Evolutionary conservation across 2,888 invertebrate species (phyloP).

Genomic region (Bellardia pandia): DNA sequence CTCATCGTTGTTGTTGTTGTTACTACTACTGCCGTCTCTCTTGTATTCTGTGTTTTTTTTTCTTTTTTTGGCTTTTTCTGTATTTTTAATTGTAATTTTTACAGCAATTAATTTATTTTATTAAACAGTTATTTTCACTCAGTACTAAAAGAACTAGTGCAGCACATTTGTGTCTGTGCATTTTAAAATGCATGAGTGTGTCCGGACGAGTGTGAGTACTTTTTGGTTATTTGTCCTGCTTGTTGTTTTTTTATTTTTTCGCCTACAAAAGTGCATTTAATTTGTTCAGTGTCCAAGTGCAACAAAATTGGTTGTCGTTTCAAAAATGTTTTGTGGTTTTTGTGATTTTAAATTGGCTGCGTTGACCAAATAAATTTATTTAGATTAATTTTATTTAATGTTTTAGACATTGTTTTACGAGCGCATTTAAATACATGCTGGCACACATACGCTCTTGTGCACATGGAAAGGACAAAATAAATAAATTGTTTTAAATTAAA

Average conservation of each 20-base stretch:
- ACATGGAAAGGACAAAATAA: slow-evolving; percentile 17
- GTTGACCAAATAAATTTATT: slow-evolving; percentile 73
- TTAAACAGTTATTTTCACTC: slow-evolving; percentile 73
- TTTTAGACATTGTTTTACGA: slow-evolving; percentile 65
- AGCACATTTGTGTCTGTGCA: slow-evolving; percentile 7
- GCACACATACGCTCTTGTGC: not conserved
- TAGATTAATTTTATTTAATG: slow-evolving; percentile 73
- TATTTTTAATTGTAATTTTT: slow-evolving; percentile 72
- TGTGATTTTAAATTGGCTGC: slow-evolving; percentile 73
- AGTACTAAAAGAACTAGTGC: slow-evolving; percentile 23
- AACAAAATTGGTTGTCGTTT: slow-evolving; percentile 71
- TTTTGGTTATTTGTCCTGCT: slow-evolving; percentile 40
- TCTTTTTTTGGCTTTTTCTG: slow-evolving; percentile 42
- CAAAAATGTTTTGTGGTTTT: slow-evolving; percentile 73
- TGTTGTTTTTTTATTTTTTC: slow-evolving; percentile 34
- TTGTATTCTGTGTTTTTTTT: slow-evolving; percentile 3
- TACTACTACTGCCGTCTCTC: slow-evolving; percentile 37
- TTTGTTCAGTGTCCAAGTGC: slow-evolving; percentile 69
- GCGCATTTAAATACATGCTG: slow-evolving; percentile 39
- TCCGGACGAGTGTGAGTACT: not conserved
- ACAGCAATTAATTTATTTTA: slow-evolving; percentile 75
- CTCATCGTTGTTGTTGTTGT: slow-evolving; percentile 21
- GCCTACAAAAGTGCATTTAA: slow-evolving; percentile 67
- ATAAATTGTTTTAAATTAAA: slow-evolving; percentile 55
- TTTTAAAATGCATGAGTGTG: slow-evolving; percentile 11